Base-by-base conservation (phyloP, 2,888 invertebrate genomes). In the Tyria jacobaeae region DNA sequence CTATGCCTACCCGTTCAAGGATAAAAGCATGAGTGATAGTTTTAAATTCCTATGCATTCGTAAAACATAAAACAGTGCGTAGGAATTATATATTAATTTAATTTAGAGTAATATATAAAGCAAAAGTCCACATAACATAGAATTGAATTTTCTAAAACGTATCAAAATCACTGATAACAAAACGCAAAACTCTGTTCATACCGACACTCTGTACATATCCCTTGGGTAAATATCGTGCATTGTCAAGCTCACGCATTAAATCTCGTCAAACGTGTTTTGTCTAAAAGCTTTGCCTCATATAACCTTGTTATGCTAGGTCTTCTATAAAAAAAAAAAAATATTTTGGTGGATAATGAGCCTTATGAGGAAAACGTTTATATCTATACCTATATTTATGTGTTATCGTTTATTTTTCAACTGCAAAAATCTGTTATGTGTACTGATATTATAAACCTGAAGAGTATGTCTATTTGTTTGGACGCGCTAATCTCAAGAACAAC, bases 281-380 rank as follows among this genome's bases (percentile, higher is more conserved):
- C 88, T 91, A 88, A 90, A 90, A 91, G 90, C 89, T 89, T 91
- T 87, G 78, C 76, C 86, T 83, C 87, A 86, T 89, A 87, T 83
- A 87, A 82, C 81, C 80, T 80, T 81, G 82, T 87, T 85, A 84
- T 80, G 78, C 78, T 79, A 85, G 87, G 82, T 82, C 79, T 75
- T 78, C 64, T 75, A 84, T 82, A 80, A 86, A 88, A 87, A 87
- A 87, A 85, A 79, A 68, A 80, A 84, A 79, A n/a, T n/a, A n/a
- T n/a, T 83, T 77, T 27, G 57, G 70, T 71, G 75, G 75, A 77
- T 80, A 75, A 77, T 75, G 72, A 71, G 68, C 66, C 76, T 68
- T 79, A 81, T 72, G 50, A 60, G 31, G 49, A 48, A 55, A 57
- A 49, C 17, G 10, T 49, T n/a, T 15, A 31, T 31, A 31, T 27